Conservation (phyloP, 2,113 vertebrate species). For the Ageneiosus marmoratus region DNA sequence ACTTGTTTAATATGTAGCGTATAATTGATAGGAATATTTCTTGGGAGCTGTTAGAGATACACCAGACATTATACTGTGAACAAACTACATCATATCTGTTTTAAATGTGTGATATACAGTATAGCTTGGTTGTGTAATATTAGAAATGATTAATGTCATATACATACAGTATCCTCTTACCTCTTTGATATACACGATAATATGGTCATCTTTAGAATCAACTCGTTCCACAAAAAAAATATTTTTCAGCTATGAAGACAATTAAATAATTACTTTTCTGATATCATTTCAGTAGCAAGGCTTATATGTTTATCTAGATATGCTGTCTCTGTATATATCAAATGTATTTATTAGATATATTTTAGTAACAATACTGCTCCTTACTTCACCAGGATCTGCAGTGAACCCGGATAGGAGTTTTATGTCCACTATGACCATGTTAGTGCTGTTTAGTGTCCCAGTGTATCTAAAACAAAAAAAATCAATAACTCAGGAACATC, state of each 20-base stretch:
- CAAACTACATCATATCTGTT: conserved; percentile 46
- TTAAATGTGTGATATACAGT: too few species aligned
- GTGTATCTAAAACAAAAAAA: conserved; percentile 29
- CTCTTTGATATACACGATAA: conserved; percentile 63
- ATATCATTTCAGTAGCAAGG: too few species aligned
- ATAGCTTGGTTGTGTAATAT: too few species aligned
- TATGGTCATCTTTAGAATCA: not conserved
- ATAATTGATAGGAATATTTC: not conserved
- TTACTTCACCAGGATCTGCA: conserved; percentile 43
- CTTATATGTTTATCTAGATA: not conserved
- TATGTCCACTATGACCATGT: conserved; percentile 55
- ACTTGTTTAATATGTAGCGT: not conserved
- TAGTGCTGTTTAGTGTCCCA: too few species aligned
- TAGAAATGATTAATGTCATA: too few species aligned
- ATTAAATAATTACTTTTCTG: not conserved
- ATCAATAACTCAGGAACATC: not conserved
- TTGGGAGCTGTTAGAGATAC: not conserved
- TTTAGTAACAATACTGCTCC: not conserved
- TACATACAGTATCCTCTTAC: conserved; percentile 50
- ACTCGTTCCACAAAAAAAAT: conserved; percentile 56
- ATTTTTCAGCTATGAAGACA: conserved; percentile 59
- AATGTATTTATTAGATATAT: not conserved
- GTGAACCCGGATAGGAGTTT: conserved; percentile 67
- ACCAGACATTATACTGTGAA: conserved; percentile 39
- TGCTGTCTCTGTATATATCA: too few species aligned